Evolutionary conservation across 2,888 invertebrate genomes (phyloP), one percentile per base, ranked within the genome.

Genomic region (Erpobdella octoculata): DNA sequence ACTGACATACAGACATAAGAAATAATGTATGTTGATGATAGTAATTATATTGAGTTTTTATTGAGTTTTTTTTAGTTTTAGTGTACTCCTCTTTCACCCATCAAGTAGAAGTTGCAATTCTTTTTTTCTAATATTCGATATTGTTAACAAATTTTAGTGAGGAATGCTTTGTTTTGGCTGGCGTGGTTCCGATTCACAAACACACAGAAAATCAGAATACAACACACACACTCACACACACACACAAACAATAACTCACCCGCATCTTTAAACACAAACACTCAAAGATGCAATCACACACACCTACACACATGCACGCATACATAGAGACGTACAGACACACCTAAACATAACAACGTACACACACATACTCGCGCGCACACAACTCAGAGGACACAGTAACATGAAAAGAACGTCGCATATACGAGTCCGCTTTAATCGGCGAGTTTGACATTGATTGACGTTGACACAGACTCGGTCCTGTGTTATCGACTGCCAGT

Each of bases 361-460:
- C 18, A 46, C 18, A 46, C 18, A n/a, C 18, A 3, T 46, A 46
- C 46, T n/a, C 18, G 21, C 18, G 46, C 46, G 46, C n/a, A n/a
- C n/a, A n/a, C n/a, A n/a, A n/a, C n/a, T n/a, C n/a, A n/a, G n/a
- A n/a, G n/a, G n/a, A n/a, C n/a, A n/a, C n/a, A n/a, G 46, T n/a
- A 46, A 21, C 46, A 46, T 46, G 46, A 46, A 46, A 46, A 46
- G 46, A 46, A 21, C 46, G 46, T 46, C 46, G 46, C 46, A n/a
- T 21, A 46, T 18, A 46, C 46, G 46, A 46, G 21, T 21, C 46
- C 46, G 46, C 46, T 46, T 46, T 46, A 46, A 46, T 46, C 46
- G 46, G 46, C 46, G 46, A 46, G 46, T 46, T 46, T 46, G 46
- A 46, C 46, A 46, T 46, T 46, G 46, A 46, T 46, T 46, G 46